Conservation (phyloP, 2,113 vertebrate species). For the Scomber colias region DNA sequence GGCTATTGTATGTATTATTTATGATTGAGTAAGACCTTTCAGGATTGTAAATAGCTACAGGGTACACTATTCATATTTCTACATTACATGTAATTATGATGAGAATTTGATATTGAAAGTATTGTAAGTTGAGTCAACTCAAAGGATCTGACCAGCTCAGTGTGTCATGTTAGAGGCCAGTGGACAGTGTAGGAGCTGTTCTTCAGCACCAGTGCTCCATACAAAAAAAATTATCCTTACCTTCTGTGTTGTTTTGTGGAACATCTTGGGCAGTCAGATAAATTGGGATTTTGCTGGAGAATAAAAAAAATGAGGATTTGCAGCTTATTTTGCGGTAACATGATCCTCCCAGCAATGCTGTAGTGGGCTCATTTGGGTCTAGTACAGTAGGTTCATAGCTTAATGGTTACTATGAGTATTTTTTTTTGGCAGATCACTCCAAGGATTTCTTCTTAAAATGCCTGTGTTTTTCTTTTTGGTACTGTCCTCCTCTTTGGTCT, state of each 20-base stretch:
- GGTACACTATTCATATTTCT: background rate
- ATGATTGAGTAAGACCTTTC: background rate
- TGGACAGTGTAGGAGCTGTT: slow-evolving; percentile 69
- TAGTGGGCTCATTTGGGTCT: background rate
- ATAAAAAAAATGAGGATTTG: background rate
- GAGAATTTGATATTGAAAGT: background rate
- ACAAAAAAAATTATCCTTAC: background rate
- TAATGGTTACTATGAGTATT: background rate
- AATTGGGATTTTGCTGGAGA: background rate
- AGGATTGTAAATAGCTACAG: background rate
- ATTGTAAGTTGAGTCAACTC: background rate
- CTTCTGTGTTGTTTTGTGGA: background rate
- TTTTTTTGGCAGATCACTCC: background rate
- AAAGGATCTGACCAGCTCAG: slow-evolving; percentile 9
- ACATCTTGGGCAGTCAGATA: background rate
- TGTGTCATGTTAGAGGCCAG: slow-evolving; percentile 5
- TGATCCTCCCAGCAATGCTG: background rate
- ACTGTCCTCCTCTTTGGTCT: background rate
- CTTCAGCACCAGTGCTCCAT: slow-evolving; percentile 72
- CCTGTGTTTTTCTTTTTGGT: background rate
- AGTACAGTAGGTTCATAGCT: background rate
- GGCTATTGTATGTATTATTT: background rate
- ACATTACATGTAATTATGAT: background rate
- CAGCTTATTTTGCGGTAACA: background rate
- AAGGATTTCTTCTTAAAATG: background rate